Evolutionary conservation across 2,888 invertebrate species (phyloP).

Genomic region (Pandemis heparana): DNA sequence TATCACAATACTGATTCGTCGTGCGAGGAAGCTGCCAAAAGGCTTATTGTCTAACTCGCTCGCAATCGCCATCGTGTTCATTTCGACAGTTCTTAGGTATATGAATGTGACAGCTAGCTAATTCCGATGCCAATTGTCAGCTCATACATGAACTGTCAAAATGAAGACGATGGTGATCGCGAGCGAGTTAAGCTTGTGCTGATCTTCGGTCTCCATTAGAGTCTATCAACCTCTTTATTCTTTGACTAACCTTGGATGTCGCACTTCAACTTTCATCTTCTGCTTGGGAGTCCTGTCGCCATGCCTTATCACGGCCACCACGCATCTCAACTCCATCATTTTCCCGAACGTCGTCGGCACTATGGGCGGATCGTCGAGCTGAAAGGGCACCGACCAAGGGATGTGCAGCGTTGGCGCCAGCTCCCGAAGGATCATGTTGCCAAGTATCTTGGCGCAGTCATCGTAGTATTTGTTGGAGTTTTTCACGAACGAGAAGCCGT

Average conservation of each 20-base stretch:
- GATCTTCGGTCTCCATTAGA: too few relatives aligned
- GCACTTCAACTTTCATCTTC: constrained; percentile 99
- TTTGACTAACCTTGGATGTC: constrained; percentile 93
- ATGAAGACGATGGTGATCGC: too few relatives aligned
- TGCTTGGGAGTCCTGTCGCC: constrained; percentile 99
- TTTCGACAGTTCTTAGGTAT: too few relatives aligned
- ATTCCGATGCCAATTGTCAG: too few relatives aligned
- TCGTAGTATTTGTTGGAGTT: constrained; percentile 99
- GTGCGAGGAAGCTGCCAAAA: too few relatives aligned
- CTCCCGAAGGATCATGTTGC: constrained; percentile 98
- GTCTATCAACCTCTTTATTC: not conserved
- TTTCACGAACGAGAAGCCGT: constrained; percentile 99
- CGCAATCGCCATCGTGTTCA: too few relatives aligned
- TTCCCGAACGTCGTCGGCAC: constrained; percentile 99
- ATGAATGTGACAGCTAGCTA: too few relatives aligned
- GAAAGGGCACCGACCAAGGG: constrained; percentile 99
- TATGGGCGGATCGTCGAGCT: constrained; percentile 98
- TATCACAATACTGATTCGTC: too few relatives aligned
- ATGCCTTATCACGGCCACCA: constrained; percentile 98
- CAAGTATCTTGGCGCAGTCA: constrained; percentile 99
- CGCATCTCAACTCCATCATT: constrained; percentile 97
- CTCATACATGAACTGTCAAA: too few relatives aligned
- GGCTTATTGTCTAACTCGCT: too few relatives aligned
- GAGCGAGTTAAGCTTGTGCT: too few relatives aligned
- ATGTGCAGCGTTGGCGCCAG: constrained; percentile 98